These are phyloP conservation scores for Channallabes apus DNA, from an alignment of 2,797 vertebrate species.

Conservation along the genomic window DNA sequence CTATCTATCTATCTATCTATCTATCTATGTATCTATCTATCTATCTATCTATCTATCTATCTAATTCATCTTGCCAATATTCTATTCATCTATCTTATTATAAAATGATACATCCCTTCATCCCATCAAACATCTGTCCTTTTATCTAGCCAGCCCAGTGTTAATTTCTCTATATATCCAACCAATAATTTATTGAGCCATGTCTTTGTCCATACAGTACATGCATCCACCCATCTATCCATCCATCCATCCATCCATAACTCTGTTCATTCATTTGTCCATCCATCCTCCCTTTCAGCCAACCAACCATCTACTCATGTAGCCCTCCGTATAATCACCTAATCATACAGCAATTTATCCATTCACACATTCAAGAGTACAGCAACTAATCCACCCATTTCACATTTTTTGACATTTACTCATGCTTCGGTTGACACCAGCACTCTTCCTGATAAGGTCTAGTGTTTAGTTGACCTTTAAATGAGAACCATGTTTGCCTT, in stretches of 20 bases:
- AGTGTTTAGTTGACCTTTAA: neutral
- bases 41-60: neutral
- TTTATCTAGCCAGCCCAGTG: too few species aligned
- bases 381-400: neutral
- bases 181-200: too few species aligned
- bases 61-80: neutral
- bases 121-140: too few species aligned
- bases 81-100: neutral
- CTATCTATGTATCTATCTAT: neutral
- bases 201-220: too few species aligned
- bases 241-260: neutral
- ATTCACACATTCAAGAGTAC: neutral
- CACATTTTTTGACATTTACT: neutral
- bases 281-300: neutral
- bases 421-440: neutral
- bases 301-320: neutral
- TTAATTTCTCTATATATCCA: neutral
- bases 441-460: neutral
- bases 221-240: too few species aligned
- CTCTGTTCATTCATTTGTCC: neutral
- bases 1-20: too few species aligned
- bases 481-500: neutral
- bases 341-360: too few species aligned
- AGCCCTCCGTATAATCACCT: neutral
- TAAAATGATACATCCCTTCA: neutral